Conservation (phyloP, 1,140 invertebrate species). For the Drosophila pachea region DNA sequence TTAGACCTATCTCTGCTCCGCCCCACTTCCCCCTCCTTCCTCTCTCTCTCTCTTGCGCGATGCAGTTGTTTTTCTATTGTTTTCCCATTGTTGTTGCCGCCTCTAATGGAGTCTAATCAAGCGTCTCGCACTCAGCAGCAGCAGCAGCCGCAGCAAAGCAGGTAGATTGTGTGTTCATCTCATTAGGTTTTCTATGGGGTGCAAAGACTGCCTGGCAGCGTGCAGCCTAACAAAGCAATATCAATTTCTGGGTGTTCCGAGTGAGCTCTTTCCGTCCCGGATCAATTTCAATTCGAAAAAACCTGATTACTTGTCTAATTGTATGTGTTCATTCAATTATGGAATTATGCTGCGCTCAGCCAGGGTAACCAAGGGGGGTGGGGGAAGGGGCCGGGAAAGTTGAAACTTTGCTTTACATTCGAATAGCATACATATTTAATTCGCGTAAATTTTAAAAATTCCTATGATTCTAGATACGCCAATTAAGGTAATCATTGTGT, state of each 20-base stretch:
- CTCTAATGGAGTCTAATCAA: constrained; percentile 70
- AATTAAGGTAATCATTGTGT: no score
- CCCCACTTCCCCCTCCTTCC: background rate
- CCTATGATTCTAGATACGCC: no score
- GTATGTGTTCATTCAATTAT: no score
- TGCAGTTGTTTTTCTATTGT: background rate
- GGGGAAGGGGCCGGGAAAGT: no score
- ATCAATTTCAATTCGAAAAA: constrained; percentile 7
- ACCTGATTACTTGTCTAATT: no score
- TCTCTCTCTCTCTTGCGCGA: background rate
- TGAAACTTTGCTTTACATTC: no score
- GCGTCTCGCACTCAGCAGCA: constrained; percentile 19
- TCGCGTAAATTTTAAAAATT: no score
- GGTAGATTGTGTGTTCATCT: constrained; percentile 43
- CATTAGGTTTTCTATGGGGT: constrained; percentile 28
- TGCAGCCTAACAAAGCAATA: constrained; percentile 7
- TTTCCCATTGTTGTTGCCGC: constrained; percentile 61
- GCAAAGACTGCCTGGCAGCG: constrained; percentile 15
- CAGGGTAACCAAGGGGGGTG: no score
- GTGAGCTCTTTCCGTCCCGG: background rate
- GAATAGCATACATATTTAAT: no score
- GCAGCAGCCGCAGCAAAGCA: no score
- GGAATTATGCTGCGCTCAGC: no score
- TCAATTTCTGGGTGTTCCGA: constrained; percentile 1
- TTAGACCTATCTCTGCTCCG: constrained; percentile 17